Conservation (phyloP, 2,888 invertebrate genomes). For the Leptinotarsa peninsularis region DNA sequence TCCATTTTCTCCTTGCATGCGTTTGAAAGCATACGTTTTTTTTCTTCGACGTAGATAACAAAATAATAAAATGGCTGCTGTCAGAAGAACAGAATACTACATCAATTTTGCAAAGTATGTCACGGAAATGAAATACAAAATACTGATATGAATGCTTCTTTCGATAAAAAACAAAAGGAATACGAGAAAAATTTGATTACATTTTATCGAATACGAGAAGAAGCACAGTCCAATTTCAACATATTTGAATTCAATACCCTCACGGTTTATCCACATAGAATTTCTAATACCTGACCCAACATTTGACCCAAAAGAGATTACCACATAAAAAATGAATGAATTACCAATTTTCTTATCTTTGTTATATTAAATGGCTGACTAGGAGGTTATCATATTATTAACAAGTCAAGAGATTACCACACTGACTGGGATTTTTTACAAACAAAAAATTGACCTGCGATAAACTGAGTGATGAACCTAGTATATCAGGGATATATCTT, state of each 20-base stretch:
- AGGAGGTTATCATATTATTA: neutral
- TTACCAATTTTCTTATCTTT: too few relatives aligned
- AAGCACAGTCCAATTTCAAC: neutral
- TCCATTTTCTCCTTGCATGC: neutral
- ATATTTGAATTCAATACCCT: slow-evolving; percentile 14
- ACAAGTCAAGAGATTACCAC: neutral
- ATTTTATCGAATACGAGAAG: neutral
- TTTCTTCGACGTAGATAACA: neutral
- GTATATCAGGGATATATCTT: too few relatives aligned
- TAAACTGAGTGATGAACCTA: neutral
- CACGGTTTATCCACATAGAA: too few relatives aligned
- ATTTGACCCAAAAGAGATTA: too few relatives aligned
- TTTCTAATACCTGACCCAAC: too few relatives aligned
- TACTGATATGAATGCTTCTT: too few relatives aligned
- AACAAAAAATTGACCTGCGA: slow-evolving; percentile 2
- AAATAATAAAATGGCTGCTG: neutral
- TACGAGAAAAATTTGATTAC: neutral
- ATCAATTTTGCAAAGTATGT: too few relatives aligned
- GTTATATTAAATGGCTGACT: too few relatives aligned
- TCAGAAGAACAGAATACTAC: too few relatives aligned
- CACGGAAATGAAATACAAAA: too few relatives aligned
- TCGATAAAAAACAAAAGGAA: neutral
- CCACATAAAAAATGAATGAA: too few relatives aligned
- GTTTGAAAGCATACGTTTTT: neutral
- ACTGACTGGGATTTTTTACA: neutral